Base-by-base conservation (phyloP, 2,797 vertebrate genomes). In the Diplodus puntazzo region DNA sequence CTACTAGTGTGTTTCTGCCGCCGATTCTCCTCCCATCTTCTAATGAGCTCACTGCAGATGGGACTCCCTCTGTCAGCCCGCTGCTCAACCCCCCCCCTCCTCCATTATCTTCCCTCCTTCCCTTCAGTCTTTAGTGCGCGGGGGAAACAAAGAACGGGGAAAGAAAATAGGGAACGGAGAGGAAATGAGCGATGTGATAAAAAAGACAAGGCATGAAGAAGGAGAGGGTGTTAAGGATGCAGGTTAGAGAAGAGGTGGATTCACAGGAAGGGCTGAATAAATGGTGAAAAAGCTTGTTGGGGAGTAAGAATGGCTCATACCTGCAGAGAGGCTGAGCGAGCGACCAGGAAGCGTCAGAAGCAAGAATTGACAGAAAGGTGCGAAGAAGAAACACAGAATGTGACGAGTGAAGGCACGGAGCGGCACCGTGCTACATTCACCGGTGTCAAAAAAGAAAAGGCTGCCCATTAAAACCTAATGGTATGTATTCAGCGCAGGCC, bases 1-100 rank as follows among this genome's bases (percentile, higher is more conserved):
- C 76, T 81, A 43, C 74, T 72, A 77, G 85, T 84, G 86, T 86
- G 83, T 79, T 77, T 67, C 83, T 84, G 80, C 79, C 0, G 60
- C 84, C 1, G 71, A 79, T 79, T 90, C 86, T 80, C 85, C 87
- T 87, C 87, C 85, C 80, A 70, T 87, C 87, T 75, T 84, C 89
- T 92, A 93, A 94, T 92, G 91, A 93, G 90, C 90, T 80, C n/a
- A 59, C 90, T 92, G 87, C 90, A 90, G 89, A 92, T 91, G 92
- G 91, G 90, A 89, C 92, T 92, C 81, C 81, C 91, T 91, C 90
- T 90, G 89, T 92, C 89, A 89, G 81, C 88, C 64, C 55, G 8
- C 79, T 67, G 30, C 82, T 77, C 72, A 65, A 69, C 81, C 50
- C 77, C 79, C 69, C 66, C 30, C 30, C 30, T 3, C 27, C 27